Conservation (phyloP, 2,888 invertebrate genomes). For the Tachina lurida region DNA sequence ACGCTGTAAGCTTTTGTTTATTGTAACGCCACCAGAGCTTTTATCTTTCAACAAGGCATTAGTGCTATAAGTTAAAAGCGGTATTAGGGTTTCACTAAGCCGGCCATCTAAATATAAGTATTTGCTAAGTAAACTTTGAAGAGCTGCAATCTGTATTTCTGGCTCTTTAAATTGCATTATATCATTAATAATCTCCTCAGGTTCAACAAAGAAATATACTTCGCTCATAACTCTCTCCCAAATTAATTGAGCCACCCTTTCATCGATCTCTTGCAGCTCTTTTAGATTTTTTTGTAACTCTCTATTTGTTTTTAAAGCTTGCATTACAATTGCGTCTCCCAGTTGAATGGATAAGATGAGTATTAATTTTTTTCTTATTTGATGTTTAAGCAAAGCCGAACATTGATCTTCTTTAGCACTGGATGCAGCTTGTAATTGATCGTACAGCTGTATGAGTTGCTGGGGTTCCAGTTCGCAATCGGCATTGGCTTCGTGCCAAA, state of each 20-base stretch:
- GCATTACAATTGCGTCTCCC: constrained; percentile 64
- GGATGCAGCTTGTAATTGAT: constrained; percentile 6
- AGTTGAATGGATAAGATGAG: constrained; percentile 37
- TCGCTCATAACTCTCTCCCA: constrained; percentile 62
- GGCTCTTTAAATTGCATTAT: constrained; percentile 3
- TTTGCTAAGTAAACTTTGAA: constrained; percentile 43
- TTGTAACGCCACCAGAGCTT: not conserved
- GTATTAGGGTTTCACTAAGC: not conserved
- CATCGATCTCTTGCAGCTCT: constrained; percentile 43
- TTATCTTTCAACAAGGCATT: not conserved
- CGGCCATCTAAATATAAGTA: not conserved
- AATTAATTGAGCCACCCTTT: constrained; percentile 49
- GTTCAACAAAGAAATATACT: constrained; percentile 61
- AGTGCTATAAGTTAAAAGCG: constrained; percentile 33
- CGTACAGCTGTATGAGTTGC: constrained; percentile 59
- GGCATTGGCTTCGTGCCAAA: constrained; percentile 62
- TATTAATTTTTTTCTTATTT: constrained; percentile 65
- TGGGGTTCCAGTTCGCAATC: constrained; percentile 62
- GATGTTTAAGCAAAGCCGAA: constrained; percentile 49
- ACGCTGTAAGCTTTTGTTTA: not conserved
- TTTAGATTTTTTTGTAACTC: constrained; percentile 45
- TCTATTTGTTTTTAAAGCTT: constrained; percentile 17
- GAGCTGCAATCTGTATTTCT: constrained; percentile 29
- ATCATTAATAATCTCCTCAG: constrained; percentile 39
- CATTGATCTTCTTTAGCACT: constrained; percentile 54